phyloP scores from a whole-genome alignment of 2,888 invertebrate species.

The Limulus polyphemus region DNA sequence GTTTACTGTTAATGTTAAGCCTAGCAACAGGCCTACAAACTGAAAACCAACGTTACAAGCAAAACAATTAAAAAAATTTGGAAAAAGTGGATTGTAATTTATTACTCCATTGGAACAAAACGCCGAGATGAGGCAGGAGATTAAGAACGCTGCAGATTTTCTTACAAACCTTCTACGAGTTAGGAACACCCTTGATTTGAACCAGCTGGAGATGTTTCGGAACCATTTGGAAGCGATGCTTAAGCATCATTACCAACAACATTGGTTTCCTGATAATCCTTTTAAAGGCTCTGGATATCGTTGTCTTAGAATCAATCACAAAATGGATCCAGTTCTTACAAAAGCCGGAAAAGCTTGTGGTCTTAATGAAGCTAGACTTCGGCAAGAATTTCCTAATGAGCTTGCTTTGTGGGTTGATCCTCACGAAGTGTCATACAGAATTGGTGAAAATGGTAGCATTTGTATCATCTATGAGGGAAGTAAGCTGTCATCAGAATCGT shows the following conservation, averaged over 20 bases:
- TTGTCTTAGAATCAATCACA: constrained; percentile 56
- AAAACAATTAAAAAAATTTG: no score
- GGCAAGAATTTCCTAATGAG: constrained; percentile 50
- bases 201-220: constrained; percentile 41
- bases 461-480: constrained; percentile 44
- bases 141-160: constrained; percentile 43
- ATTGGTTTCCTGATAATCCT: constrained; percentile 61
- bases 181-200: constrained; percentile 27
- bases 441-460: constrained; percentile 52
- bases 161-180: constrained; percentile 41
- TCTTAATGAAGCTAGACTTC: constrained; percentile 45
- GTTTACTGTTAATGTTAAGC: no score
- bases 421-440: constrained; percentile 53
- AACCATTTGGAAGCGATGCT: constrained; percentile 39
- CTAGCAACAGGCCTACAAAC: no score
- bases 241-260: constrained; percentile 47
- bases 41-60: no score
- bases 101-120: no score
- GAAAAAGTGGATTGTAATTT: no score
- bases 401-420: constrained; percentile 66
- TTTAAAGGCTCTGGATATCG: constrained; percentile 58
- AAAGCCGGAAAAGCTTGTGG: constrained; percentile 53
- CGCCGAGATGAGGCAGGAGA: constrained; percentile 41
- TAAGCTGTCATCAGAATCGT: neutral
- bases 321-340: constrained; percentile 53